Conservation (phyloP, 2,113 vertebrate genomes). For the Hippocampus zosterae region DNA sequence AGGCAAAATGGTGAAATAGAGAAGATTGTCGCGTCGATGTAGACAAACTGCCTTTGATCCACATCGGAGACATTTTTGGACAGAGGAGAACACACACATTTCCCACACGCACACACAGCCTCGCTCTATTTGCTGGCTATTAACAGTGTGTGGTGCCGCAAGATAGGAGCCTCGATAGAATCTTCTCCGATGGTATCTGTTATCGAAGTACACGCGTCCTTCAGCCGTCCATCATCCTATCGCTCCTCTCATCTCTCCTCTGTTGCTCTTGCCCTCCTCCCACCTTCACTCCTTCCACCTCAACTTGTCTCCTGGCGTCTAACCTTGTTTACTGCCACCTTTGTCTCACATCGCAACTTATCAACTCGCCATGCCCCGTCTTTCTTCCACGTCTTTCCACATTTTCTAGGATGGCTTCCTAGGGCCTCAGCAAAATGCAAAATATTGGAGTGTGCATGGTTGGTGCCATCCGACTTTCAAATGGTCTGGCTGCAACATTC, state of each 20-base stretch:
- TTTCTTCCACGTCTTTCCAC: not conserved
- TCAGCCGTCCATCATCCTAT: slow-evolving; percentile 65
- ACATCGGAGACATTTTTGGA: slow-evolving; percentile 19
- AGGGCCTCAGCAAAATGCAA: not conserved
- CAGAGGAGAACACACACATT: slow-evolving; percentile 16
- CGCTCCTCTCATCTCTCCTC: slow-evolving; percentile 65
- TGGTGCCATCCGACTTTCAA: not conserved
- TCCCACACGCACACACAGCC: slow-evolving; percentile 4
- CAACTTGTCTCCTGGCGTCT: slow-evolving; percentile 41
- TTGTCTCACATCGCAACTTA: not conserved
- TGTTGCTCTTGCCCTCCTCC: slow-evolving; percentile 53
- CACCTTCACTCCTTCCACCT: slow-evolving; percentile 33
- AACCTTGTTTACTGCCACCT: slow-evolving; percentile 1
- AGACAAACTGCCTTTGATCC: slow-evolving; percentile 6
- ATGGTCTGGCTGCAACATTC: not conserved
- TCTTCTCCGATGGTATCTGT: slow-evolving; percentile 64
- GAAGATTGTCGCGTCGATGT: slow-evolving; percentile 21
- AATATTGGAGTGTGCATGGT: not conserved
- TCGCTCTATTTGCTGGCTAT: slow-evolving; percentile 62
- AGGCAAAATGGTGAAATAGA: slow-evolving; percentile 30
- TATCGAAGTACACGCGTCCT: slow-evolving; percentile 72
- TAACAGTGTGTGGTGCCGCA: slow-evolving; percentile 56
- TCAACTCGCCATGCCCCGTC: not conserved
- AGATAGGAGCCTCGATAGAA: slow-evolving; percentile 62
- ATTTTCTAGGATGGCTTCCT: not conserved